Percentiles rank a stretch among this genome's conserved stretches.
phyloP scores from a whole-genome alignment of 2,113 vertebrate species.

The Mirounga angustirostris region DNA sequence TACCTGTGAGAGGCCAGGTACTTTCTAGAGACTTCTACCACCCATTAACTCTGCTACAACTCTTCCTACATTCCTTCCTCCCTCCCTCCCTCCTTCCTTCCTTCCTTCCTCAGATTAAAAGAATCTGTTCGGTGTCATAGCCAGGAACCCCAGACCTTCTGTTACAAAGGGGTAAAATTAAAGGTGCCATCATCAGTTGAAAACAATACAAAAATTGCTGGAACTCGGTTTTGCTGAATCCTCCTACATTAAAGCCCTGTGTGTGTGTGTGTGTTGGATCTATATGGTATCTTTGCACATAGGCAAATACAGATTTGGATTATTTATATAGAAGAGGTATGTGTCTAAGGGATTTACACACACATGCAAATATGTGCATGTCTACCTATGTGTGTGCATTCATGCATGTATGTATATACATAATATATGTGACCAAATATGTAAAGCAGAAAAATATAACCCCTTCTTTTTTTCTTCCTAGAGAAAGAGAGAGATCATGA shows the following conservation, averaged over 20 bases:
- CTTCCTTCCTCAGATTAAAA: background rate
- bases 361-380: background rate
- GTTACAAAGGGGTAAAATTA: constrained; percentile 19
- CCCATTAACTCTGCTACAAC: background rate
- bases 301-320: background rate
- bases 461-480: background rate
- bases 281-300: background rate
- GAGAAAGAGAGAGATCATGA: background rate
- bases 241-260: background rate
- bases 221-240: background rate
- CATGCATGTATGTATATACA: background rate
- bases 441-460: constrained; percentile 47
- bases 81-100: background rate
- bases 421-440: background rate
- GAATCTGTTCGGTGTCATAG: background rate
- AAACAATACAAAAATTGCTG: background rate
- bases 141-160: background rate
- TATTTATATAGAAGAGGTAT: background rate
- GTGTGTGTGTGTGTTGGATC: background rate
- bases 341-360: background rate
- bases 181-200: background rate
- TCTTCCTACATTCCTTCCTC: background rate
- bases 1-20: background rate
- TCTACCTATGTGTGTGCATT: background rate
- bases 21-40: background rate